A percentile compares a stretch with the other conserved stretches of the same genome.
Conservation (phyloP, 53 echinoderm and acorn worm species). For the Luidia sarsii region DNA sequence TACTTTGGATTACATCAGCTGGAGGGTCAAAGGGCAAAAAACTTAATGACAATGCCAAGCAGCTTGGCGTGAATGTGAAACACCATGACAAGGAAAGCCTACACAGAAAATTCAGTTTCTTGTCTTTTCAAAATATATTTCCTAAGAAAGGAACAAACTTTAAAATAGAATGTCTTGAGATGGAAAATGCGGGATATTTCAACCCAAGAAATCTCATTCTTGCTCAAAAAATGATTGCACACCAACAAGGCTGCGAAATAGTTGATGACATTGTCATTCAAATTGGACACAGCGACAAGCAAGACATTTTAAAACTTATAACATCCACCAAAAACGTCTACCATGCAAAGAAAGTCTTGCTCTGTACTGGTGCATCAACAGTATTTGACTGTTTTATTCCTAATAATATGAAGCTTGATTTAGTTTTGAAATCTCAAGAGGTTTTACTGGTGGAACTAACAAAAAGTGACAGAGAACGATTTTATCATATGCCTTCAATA, state of each 20-base stretch:
- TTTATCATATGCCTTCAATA: conserved; percentile 72
- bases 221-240: conserved; percentile 70
- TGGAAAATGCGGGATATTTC: conserved; percentile 57
- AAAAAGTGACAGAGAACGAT: conserved; percentile 45
- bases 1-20: neutral
- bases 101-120: neutral
- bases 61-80: neutral
- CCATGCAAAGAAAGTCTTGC: conserved; percentile 59
- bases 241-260: conserved; percentile 60
- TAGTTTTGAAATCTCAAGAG: conserved; percentile 9
- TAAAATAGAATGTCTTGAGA: neutral
- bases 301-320: conserved; percentile 12
- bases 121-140: neutral
- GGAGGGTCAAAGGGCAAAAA: neutral
- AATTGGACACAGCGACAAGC: neutral
- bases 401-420: conserved; percentile 41
- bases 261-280: conserved; percentile 56
- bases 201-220: conserved; percentile 60
- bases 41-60: neutral
- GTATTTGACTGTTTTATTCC: conserved; percentile 65
- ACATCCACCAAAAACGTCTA: conserved; percentile 33
- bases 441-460: conserved; percentile 63
- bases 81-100: neutral
- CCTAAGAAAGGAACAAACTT: neutral
- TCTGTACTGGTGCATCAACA: conserved; percentile 72